Percentiles rank a stretch among this genome's conserved stretches.
These are phyloP conservation scores for Lophotriccus pileatus DNA, from an alignment of 2,797 vertebrate species.

Conservation along the genomic window DNA sequence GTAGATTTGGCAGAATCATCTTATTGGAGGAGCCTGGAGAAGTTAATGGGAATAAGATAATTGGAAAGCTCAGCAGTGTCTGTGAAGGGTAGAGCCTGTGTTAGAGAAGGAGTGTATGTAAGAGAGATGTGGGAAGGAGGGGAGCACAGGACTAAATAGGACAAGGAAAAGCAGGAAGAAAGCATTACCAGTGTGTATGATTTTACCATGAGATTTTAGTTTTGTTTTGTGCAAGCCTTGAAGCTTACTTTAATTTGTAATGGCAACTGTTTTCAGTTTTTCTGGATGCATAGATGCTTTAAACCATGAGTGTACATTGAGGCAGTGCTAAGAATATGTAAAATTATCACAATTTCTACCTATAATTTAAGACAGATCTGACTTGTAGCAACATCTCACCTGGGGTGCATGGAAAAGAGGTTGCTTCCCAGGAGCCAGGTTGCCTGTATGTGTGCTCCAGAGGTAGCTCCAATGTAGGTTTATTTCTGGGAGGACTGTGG, in stretches of 20 bases:
- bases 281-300: neutral
- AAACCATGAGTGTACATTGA: neutral
- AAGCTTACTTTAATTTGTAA: neutral
- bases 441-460: neutral
- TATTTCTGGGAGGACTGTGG: neutral
- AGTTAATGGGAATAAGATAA: neutral
- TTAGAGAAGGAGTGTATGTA: neutral
- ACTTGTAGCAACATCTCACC: neutral
- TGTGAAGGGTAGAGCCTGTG: neutral
- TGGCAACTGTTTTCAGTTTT: neutral
- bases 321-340: accelerated
- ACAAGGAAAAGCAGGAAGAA: neutral
- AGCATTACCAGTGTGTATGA: neutral
- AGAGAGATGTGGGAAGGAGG: neutral
- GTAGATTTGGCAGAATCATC: neutral
- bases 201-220: neutral
- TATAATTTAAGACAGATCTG: neutral
- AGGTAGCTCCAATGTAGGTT: neutral
- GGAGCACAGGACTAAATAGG: neutral
- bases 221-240: neutral
- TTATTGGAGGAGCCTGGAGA: neutral
- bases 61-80: accelerated
- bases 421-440: neutral
- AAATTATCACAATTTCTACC: neutral
- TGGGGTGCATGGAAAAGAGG: neutral